These are phyloP conservation scores for Drosophila athabasca DNA, from an alignment of 1,140 invertebrate species.

Conservation along the genomic window DNA sequence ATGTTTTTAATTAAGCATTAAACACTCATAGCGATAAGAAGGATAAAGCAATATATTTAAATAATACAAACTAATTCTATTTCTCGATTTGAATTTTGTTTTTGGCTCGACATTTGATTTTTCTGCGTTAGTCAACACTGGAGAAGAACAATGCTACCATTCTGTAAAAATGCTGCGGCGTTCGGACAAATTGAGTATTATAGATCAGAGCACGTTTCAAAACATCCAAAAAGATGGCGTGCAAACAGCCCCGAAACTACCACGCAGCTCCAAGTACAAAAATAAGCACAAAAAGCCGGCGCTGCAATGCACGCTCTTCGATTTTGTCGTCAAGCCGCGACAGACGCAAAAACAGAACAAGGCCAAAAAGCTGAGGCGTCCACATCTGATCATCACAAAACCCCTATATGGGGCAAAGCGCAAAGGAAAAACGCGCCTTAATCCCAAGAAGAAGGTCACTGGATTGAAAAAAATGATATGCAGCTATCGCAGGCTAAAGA, in stretches of 20 bases:
- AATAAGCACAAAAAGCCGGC: conserved; percentile 46
- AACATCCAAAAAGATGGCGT: conserved; percentile 19
- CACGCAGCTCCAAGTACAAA: conserved; percentile 68
- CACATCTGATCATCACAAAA: conserved; percentile 26
- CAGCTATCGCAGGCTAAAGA: conserved; percentile 39
- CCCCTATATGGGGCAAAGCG: conserved; percentile 26
- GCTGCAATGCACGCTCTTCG: conserved; percentile 43
- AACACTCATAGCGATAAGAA: conserved; percentile 23
- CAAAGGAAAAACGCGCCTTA: conserved; percentile 62
- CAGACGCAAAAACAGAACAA: conserved; percentile 29
- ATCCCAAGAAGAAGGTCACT: conserved; percentile 42
- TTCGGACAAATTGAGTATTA: conserved; percentile 54
- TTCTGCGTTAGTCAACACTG: conserved; percentile 18
- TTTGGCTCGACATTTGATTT: neutral
- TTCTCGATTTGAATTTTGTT: neutral
- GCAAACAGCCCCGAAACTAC: neutral
- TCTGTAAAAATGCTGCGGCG: conserved; percentile 31
- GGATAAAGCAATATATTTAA: neutral
- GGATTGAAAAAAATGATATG: conserved; percentile 59
- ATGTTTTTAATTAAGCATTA: conserved; percentile 42
- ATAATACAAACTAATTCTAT: neutral
- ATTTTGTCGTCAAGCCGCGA: conserved; percentile 52
- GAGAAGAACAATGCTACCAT: neutral
- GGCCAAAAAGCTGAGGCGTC: conserved; percentile 15
- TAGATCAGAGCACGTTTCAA: conserved; percentile 43